A percentile compares a stretch with the other conserved stretches of the same genome.
These are phyloP conservation scores for Schizotus pectinicornis DNA, from an alignment of 2,888 invertebrate species.

Conservation along the genomic window DNA sequence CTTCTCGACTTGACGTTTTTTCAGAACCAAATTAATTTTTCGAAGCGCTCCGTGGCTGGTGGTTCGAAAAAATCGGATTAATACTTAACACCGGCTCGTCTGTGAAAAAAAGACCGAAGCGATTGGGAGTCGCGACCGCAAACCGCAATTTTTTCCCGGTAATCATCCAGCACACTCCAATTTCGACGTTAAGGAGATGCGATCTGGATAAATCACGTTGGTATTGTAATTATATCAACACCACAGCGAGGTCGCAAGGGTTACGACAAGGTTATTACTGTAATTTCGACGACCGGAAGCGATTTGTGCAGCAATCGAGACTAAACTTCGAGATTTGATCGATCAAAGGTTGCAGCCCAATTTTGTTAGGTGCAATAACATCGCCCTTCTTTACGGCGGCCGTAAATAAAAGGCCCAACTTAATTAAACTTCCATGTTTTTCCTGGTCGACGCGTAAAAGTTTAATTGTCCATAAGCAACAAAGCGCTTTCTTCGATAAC, in stretches of 20 bases:
- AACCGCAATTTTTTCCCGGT: background rate
- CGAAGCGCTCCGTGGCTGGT: no score
- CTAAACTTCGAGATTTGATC: background rate
- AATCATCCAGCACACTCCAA: constrained; percentile 13
- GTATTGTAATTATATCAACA: constrained; percentile 29
- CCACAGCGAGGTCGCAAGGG: constrained; percentile 19
- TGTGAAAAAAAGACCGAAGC: background rate
- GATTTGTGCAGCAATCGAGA: background rate
- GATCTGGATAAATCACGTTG: constrained; percentile 26
- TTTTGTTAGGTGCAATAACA: constrained; percentile 3
- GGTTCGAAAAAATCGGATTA: no score
- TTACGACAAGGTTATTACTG: background rate
- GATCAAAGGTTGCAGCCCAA: background rate
- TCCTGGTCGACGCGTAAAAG: constrained; percentile 6
- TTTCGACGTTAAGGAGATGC: constrained; percentile 14
- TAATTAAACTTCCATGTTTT: constrained; percentile 26
- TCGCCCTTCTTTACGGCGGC: constrained; percentile 9
- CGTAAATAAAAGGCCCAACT: constrained; percentile 21
- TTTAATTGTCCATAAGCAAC: constrained; percentile 18
- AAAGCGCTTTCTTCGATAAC: constrained; percentile 18
- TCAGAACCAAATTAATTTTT: no score
- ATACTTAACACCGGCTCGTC: no score
- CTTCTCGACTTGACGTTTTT: no score
- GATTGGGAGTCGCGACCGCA: no score
- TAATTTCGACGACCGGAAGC: background rate